A percentile compares a stretch with the other conserved stretches of the same genome.
Evolutionary conservation across 2,113 vertebrate species (phyloP).

Genomic region (Falco punctatus): DNA sequence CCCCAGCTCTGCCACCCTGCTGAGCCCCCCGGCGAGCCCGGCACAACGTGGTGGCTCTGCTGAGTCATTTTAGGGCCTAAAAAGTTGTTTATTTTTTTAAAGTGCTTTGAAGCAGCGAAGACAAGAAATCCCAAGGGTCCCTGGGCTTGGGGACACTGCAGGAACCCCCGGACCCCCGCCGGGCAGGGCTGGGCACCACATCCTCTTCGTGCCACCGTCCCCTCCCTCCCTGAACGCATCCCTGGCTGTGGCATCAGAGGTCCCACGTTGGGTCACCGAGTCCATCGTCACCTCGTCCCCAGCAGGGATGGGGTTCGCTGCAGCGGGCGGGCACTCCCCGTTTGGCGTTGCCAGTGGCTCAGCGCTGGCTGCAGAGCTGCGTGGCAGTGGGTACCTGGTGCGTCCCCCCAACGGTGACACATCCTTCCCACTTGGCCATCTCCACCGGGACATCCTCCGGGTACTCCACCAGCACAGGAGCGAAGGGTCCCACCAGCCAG

Average conservation of each 20-base stretch:
- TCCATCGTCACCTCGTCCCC: background rate
- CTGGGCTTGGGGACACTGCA: fast-evolving
- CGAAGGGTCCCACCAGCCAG: constrained; percentile 79
- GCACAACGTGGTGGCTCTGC: fast-evolving
- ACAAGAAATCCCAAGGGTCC: fast-evolving
- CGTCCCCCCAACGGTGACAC: background rate
- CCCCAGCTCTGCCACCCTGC: background rate
- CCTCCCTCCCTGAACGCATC: background rate
- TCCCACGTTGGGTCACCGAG: fast-evolving
- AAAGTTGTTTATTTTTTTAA: background rate
- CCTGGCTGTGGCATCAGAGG: fast-evolving
- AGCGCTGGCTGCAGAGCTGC: background rate
- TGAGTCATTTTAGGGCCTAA: background rate
- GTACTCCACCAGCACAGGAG: constrained; percentile 57
- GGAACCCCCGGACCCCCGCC: background rate
- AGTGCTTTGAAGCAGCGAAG: background rate
- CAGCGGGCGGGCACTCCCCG: fast-evolving
- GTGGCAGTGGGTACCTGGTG: fast-evolving
- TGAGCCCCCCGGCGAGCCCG: background rate
- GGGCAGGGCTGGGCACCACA: fast-evolving
- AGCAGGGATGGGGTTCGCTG: fast-evolving
- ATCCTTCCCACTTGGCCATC: constrained; percentile 54
- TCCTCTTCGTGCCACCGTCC: fast-evolving
- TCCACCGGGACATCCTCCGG: background rate
- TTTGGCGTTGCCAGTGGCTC: fast-evolving